These are phyloP conservation scores for Enteromius mattozi DNA, from an alignment of 2,797 vertebrate species.

Conservation along the genomic window DNA sequence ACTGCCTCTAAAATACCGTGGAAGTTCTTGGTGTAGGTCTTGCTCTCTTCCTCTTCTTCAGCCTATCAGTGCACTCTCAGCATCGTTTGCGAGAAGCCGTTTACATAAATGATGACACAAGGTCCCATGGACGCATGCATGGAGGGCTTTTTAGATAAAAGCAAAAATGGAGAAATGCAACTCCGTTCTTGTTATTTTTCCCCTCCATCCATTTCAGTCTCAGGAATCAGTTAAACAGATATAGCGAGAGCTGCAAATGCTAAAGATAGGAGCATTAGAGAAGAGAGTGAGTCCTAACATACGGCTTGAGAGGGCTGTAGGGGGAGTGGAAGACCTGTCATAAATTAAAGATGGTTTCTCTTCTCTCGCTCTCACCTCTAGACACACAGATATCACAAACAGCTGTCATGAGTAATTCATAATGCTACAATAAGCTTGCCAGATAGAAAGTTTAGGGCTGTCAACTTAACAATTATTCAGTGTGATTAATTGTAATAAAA, in stretches of 20 bases:
- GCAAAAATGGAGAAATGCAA: conserved; percentile 38
- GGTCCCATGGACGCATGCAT: conserved; percentile 39
- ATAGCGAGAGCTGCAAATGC: conserved; percentile 66
- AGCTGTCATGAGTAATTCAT: conserved; percentile 58
- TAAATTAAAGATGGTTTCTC: conserved; percentile 72
- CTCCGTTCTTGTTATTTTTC: conserved; percentile 24
- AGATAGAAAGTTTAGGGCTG: conserved; percentile 26
- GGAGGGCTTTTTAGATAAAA: conserved; percentile 62
- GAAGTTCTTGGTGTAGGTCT: not conserved
- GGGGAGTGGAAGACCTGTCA: conserved; percentile 68
- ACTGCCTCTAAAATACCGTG: not conserved
- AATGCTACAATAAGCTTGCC: conserved; percentile 55
- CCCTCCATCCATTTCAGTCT: conserved; percentile 50
- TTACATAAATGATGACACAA: conserved; percentile 56
- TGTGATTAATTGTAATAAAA: conserved; percentile 17
- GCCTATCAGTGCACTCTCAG: conserved; percentile 12
- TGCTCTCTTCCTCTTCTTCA: not conserved
- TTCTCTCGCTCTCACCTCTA: conserved; percentile 33
- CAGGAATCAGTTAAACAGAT: conserved; percentile 47
- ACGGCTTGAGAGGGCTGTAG: conserved; percentile 67
- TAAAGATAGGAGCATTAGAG: conserved; percentile 72
- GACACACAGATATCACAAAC: conserved; percentile 49
- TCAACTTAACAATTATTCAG: conserved; percentile 6
- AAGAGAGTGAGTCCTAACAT: conserved; percentile 66
- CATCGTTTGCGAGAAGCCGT: conserved; percentile 29